These are phyloP conservation scores for Caranx ignobilis DNA, from an alignment of 2,113 vertebrate species.

Conservation along the genomic window DNA sequence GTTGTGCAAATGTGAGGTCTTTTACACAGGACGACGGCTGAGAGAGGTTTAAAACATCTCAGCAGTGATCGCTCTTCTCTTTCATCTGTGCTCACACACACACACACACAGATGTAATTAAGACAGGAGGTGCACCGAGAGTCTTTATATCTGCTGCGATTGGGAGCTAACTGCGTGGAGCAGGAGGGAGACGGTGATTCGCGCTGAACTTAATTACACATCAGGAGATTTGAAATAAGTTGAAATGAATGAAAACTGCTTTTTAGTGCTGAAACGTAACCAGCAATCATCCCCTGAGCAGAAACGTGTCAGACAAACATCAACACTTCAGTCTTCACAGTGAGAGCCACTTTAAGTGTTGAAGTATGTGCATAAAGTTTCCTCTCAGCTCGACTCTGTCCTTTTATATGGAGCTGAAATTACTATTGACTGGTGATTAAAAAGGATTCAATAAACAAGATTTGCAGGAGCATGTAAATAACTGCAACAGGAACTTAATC, in stretches of 20 bases:
- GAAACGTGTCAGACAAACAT: neutral
- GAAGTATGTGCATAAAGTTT: neutral
- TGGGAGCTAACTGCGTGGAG: slow-evolving; percentile 1
- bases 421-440: too few relatives aligned
- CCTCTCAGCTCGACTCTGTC: too few relatives aligned
- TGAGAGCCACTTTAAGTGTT: neutral
- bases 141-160: neutral
- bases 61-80: neutral
- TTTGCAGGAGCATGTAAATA: too few relatives aligned
- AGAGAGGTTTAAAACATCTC: neutral
- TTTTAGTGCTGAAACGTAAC: neutral
- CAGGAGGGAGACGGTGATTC: neutral
- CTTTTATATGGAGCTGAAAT: too few relatives aligned
- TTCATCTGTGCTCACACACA: too few relatives aligned
- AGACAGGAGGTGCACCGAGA: slow-evolving; percentile 2
- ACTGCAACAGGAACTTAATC: too few relatives aligned
- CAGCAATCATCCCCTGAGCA: slow-evolving; percentile 28
- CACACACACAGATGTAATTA: neutral
- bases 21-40: neutral
- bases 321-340: neutral
- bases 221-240: slow-evolving; percentile 28
- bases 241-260: slow-evolving; percentile 11
- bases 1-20: too few relatives aligned
- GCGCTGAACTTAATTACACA: slow-evolving; percentile 9
- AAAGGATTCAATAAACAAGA: too few relatives aligned